Evolutionary conservation across 2,797 vertebrate genomes (phyloP).

Genomic region (Sebastes hubbsi): DNA sequence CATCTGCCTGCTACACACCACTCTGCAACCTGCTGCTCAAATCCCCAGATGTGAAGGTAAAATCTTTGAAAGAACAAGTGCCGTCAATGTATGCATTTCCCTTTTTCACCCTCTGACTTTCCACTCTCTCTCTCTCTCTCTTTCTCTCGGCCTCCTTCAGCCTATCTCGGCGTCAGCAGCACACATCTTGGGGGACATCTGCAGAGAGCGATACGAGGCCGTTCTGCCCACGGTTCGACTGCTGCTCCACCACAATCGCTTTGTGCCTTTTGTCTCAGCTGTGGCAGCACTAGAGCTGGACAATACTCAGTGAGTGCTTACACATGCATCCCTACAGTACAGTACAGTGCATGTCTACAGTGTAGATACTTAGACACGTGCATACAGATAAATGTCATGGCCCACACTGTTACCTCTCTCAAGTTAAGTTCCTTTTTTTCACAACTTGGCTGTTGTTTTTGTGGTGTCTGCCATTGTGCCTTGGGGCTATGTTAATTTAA

Average conservation of each 20-base stretch:
- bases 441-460: not conserved
- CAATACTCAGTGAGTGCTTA: conserved; percentile 93
- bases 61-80: not conserved
- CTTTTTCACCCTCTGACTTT: not conserved
- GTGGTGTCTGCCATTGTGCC: not conserved
- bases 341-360: not conserved
- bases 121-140: not conserved
- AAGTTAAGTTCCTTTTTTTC: conserved; percentile 5
- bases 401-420: conserved; percentile 5
- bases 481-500: not conserved
- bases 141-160: conserved; percentile 70
- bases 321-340: not conserved
- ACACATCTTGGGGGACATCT: conserved; percentile 95
- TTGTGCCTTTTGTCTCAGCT: conserved; percentile 93
- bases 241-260: conserved; percentile 93
- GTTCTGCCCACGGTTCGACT: conserved; percentile 93
- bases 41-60: conserved; percentile 94
- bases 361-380: not conserved
- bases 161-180: conserved; percentile 95
- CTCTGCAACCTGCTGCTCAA: conserved; percentile 95
- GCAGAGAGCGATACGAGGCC: conserved; percentile 92
- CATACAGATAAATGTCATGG: not conserved
- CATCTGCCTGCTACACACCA: conserved; percentile 88
- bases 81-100: not conserved
- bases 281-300: conserved; percentile 94